Conservation (phyloP, 2,113 vertebrate species). For the Chauna torquata region DNA sequence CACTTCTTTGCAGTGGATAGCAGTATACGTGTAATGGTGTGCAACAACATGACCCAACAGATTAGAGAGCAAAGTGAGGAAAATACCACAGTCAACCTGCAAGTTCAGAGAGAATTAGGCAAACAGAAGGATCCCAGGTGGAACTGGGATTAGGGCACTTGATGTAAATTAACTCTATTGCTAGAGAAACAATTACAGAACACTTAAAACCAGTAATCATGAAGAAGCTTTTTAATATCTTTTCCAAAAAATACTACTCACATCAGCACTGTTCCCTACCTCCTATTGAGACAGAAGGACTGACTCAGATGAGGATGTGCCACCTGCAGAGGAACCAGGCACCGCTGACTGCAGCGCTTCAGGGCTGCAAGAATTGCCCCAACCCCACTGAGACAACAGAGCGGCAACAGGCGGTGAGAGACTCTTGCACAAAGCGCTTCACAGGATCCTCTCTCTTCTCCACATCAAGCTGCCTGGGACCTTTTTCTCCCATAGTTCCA, state of each 20-base stretch:
- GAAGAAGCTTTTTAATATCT: constrained; percentile 1
- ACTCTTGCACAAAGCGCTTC: not conserved
- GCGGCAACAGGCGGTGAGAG: fast-evolving
- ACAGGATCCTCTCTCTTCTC: not conserved
- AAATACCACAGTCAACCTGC: constrained; percentile 12
- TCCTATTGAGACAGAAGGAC: not conserved
- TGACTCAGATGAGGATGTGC: not conserved
- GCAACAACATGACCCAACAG: constrained; percentile 40
- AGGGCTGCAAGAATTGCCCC: not conserved
- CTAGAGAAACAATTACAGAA: not conserved
- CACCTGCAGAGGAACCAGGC: not conserved
- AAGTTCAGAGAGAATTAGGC: constrained; percentile 3
- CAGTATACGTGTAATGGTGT: not conserved
- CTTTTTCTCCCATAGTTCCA: not conserved
- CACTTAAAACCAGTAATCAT: constrained; percentile 11
- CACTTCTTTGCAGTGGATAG: not conserved
- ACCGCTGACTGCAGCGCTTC: not conserved
- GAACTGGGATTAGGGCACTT: constrained; percentile 7
- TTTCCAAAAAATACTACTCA: not conserved
- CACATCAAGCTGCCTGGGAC: not conserved
- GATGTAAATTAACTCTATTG: not conserved
- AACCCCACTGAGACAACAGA: fast-evolving
- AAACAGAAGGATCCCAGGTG: constrained; percentile 15
- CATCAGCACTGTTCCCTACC: not conserved
- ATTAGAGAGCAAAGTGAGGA: not conserved